A percentile compares a stretch with the other conserved stretches of the same genome.
Conservation (phyloP, 2,113 vertebrate genomes). For the Mesoclemmys tuberculata region DNA sequence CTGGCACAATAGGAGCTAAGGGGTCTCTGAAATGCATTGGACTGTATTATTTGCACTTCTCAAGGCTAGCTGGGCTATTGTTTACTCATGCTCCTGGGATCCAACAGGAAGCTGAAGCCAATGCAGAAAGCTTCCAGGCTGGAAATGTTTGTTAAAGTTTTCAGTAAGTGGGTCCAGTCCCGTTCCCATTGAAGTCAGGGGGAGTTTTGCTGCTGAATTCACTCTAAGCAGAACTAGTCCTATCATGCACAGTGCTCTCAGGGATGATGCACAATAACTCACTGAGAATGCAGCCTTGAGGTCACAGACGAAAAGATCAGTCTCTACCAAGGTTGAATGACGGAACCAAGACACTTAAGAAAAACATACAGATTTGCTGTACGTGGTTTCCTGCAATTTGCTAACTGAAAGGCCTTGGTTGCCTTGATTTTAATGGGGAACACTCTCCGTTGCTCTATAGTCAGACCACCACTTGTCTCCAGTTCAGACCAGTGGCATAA, state of each 20-base stretch:
- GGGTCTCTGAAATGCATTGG: background rate
- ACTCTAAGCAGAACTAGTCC: accelerated
- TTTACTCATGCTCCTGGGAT: background rate
- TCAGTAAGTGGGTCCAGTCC: background rate
- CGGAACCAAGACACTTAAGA: background rate
- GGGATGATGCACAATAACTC: background rate
- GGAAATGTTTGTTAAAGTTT: background rate
- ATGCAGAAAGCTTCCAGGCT: background rate
- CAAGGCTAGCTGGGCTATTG: background rate
- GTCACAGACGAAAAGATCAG: background rate
- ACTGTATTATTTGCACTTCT: background rate
- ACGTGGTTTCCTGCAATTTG: background rate
- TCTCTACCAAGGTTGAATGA: background rate
- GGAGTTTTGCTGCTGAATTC: background rate
- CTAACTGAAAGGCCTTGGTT: background rate
- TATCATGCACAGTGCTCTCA: background rate
- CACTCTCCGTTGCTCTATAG: background rate
- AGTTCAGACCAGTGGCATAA: background rate
- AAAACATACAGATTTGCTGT: background rate
- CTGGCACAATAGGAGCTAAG: background rate
- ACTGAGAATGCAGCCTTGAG: background rate
- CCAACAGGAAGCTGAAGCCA: background rate
- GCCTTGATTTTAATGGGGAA: background rate
- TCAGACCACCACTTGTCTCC: background rate
- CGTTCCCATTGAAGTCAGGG: background rate